phyloP scores from a whole-genome alignment of 2,113 vertebrate genomes.

The Puntigrus tetrazona region DNA sequence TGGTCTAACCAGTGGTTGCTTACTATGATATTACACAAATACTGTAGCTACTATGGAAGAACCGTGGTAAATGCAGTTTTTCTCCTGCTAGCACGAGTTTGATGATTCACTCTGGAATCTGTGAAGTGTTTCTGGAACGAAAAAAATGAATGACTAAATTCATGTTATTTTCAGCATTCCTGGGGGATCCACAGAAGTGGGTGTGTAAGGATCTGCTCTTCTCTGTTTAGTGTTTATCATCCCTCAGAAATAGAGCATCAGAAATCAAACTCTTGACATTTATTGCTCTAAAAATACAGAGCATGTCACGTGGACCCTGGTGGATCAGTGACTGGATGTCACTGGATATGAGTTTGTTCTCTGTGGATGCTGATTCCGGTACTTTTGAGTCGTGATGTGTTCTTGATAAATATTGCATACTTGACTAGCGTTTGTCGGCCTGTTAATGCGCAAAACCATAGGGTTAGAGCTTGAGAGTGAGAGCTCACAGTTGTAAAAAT shows the following conservation, averaged over 20 bases:
- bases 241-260: not conserved
- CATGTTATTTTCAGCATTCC: constrained; percentile 18
- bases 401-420: constrained; percentile 27
- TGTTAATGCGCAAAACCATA: not conserved
- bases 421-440: not conserved
- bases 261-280: constrained; percentile 8
- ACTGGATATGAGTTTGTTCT: constrained; percentile 33
- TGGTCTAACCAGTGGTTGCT: not conserved
- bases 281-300: not conserved
- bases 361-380: constrained; percentile 14
- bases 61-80: not conserved
- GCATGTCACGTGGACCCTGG: not conserved
- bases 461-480: not conserved
- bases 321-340: constrained; percentile 7
- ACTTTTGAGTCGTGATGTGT: not conserved
- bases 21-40: not conserved
- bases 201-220: constrained; percentile 15
- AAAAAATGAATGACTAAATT: constrained; percentile 7
- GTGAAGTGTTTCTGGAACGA: not conserved
- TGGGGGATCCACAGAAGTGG: constrained; percentile 21
- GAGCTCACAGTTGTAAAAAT: not conserved
- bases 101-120: constrained; percentile 24
- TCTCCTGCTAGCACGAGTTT: not conserved
- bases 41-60: not conserved
- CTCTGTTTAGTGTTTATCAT: constrained; percentile 2